Evolutionary conservation across 2,113 vertebrate genomes (phyloP).

Genomic region (Oryzias woworae): DNA sequence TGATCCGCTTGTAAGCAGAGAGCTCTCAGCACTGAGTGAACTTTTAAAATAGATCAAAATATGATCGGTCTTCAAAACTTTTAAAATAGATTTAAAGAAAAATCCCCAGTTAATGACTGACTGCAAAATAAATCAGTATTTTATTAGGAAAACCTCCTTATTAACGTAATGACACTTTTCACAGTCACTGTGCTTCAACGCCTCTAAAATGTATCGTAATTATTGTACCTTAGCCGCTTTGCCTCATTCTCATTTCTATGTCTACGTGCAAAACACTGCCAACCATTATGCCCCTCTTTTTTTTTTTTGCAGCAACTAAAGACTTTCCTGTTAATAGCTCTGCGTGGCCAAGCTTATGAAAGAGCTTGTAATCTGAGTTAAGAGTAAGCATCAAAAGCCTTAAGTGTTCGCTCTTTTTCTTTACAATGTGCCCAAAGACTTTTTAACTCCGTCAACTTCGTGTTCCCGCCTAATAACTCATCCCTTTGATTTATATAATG

Average conservation of each 20-base stretch:
- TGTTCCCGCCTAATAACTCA: slow-evolving; percentile 35
- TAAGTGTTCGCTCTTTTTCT: slow-evolving; percentile 20
- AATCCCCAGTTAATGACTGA: too few relatives aligned
- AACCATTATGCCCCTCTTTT: slow-evolving; percentile 8
- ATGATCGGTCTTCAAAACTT: too few relatives aligned
- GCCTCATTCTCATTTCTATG: slow-evolving; percentile 1
- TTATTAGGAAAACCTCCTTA: too few relatives aligned
- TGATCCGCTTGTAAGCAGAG: too few relatives aligned
- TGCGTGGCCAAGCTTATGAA: slow-evolving; percentile 9
- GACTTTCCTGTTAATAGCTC: slow-evolving; percentile 4
- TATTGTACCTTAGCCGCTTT: background rate
- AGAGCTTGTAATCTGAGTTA: slow-evolving; percentile 25
- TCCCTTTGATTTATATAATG: slow-evolving; percentile 32
- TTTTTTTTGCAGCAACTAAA: background rate
- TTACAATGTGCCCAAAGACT: slow-evolving; percentile 10
- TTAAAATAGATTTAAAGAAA: too few relatives aligned
- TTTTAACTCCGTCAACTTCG: slow-evolving; percentile 39
- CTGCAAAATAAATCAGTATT: too few relatives aligned
- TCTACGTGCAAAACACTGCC: slow-evolving; percentile 1
- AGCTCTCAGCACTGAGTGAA: too few relatives aligned
- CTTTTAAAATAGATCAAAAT: too few relatives aligned
- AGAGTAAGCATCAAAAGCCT: slow-evolving; percentile 38
- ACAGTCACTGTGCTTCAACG: too few relatives aligned
- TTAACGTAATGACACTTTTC: too few relatives aligned
- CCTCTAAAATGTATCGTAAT: background rate